These are phyloP conservation scores for Mobula hypostoma DNA, from an alignment of 2,113 vertebrate genomes.

Conservation along the genomic window DNA sequence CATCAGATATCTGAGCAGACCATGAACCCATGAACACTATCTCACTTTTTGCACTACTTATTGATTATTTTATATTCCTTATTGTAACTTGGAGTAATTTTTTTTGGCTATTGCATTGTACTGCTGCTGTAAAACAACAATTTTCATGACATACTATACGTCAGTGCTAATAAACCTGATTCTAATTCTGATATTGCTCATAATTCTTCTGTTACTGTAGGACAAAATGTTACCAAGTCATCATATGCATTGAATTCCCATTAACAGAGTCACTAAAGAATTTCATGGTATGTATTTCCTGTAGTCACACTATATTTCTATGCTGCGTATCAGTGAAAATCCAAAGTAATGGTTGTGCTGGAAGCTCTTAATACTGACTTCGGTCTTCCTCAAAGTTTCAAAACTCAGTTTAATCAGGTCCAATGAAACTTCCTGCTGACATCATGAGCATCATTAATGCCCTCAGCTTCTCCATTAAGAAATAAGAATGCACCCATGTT, in stretches of 20 bases:
- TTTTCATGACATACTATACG: too few relatives aligned
- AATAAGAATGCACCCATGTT: not conserved
- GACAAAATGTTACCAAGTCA: not conserved
- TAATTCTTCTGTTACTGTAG: not conserved
- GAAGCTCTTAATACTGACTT: not conserved
- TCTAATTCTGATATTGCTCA: too few relatives aligned
- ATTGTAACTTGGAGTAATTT: too few relatives aligned
- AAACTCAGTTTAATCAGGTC: not conserved
- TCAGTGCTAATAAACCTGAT: too few relatives aligned
- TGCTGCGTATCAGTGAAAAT: not conserved
- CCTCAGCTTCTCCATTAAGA: not conserved
- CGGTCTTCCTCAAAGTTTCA: not conserved
- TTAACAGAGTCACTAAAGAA: not conserved
- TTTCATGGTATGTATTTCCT: not conserved
- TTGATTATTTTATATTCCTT: too few relatives aligned
- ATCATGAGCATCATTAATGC: not conserved
- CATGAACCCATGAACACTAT: too few relatives aligned
- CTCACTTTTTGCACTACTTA: too few relatives aligned
- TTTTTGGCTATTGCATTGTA: too few relatives aligned
- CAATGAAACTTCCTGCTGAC: not conserved
- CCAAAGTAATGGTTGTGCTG: not conserved
- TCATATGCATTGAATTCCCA: not conserved
- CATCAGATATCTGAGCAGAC: too few relatives aligned
- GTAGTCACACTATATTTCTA: not conserved
- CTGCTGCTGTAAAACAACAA: too few relatives aligned